Conservation (phyloP, 2,888 invertebrate species). For the Drosophila emarginata region DNA sequence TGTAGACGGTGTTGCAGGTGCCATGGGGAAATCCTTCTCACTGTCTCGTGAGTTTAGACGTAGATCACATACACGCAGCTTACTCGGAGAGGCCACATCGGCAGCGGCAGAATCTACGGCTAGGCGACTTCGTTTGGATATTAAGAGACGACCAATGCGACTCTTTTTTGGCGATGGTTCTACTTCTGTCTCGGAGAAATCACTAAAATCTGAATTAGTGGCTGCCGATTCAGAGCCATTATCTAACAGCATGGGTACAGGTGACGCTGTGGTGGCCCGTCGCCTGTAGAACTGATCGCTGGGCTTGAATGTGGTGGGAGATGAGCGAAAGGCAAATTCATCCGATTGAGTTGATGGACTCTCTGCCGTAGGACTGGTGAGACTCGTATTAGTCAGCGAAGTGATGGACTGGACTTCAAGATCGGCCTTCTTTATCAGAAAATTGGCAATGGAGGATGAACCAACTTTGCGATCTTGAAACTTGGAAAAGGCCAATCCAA, state of each 20-base stretch:
- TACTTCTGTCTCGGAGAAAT: conserved; percentile 87
- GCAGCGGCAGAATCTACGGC: conserved; percentile 75
- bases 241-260: conserved; percentile 81
- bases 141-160: conserved; percentile 80
- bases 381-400: conserved; percentile 83
- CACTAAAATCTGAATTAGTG: conserved; percentile 83
- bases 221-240: conserved; percentile 80
- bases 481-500: conserved; percentile 92
- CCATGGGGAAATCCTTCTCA: conserved; percentile 82
- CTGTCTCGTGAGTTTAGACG: conserved; percentile 86
- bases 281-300: conserved; percentile 81
- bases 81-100: conserved; percentile 87
- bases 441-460: conserved; percentile 88
- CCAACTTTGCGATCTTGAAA: conserved; percentile 88
- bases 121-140: conserved; percentile 83
- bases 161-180: conserved; percentile 91
- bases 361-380: conserved; percentile 59
- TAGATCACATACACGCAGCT: conserved; percentile 87
- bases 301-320: conserved; percentile 80
- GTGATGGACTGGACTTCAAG: conserved; percentile 90
- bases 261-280: conserved; percentile 79
- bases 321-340: conserved; percentile 79
- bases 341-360: conserved; percentile 52
- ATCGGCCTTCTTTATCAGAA: conserved; percentile 87
- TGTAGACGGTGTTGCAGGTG: conserved; percentile 63